Evolutionary conservation across 2,888 invertebrate genomes (phyloP), one percentile per base, ranked within the genome.

Genomic region (Plemyria rubiginata): DNA sequence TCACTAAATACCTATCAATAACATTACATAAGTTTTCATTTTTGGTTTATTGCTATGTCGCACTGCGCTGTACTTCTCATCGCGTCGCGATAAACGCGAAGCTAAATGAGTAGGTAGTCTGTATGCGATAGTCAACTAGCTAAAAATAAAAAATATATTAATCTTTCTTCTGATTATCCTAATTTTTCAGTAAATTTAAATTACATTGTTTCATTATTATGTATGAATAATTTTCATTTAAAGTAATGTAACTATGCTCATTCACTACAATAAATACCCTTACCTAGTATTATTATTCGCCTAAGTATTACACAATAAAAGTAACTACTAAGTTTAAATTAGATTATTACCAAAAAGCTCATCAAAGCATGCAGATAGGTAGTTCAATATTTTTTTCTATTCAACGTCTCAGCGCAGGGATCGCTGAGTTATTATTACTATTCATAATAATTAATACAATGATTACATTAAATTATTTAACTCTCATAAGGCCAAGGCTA

Each of bases 321-420:
- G 86, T 92, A 90, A 87, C 90, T 92, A 90, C 89, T 88, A 88
- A 85, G 81, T 87, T 90, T 88, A 89, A 90, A 91, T 90, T 90
- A 92, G 88, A 89, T 91, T 92, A 92, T 90, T 91, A 89, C 92
- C 91, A 88, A 91, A 92, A 93, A 93, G 93, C 93, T 93, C 93
- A 90, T 93, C 92, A 83, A 93, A 93, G 92, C 92, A 92, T 92
- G 92, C 92, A 90, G 86, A 90, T 90, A 90, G 86, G 89, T 90
- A 92, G 89, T 84, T 86, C 84, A 90, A 85, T 89, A 90, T 88
- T 83, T 82, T 84, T 87, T 88, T 88, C 80, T 92, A 92, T 84
- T 85, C 86, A 87, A 89, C 92, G 84, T 80, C 66, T 52, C 77
- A 87, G 88, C 89, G 87, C 81, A 81, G 85, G 77, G 74, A 81